Percentiles rank a stretch among this genome's conserved stretches.
These are phyloP conservation scores for Drosophila melanosoma DNA, from an alignment of 2,888 invertebrate genomes.

Conservation along the genomic window DNA sequence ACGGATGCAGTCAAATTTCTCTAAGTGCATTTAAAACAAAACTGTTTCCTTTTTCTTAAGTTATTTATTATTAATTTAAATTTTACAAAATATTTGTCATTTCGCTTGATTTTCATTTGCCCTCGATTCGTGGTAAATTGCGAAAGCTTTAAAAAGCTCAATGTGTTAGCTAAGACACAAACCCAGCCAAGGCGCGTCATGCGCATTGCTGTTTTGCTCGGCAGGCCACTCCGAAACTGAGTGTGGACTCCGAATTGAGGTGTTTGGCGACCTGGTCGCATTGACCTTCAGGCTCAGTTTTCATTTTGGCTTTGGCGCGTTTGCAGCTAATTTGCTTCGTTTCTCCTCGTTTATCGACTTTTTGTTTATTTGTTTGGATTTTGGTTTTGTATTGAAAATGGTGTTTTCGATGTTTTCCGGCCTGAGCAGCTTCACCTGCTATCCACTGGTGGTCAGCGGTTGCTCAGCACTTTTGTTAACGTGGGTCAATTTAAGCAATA, in stretches of 20 bases:
- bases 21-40: background rate
- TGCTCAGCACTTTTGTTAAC: slow-evolving; percentile 79
- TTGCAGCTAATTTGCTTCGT: slow-evolving; percentile 34
- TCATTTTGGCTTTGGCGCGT: slow-evolving; percentile 65
- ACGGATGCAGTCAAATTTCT: background rate
- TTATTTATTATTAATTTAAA: background rate
- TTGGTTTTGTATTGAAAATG: slow-evolving; percentile 56
- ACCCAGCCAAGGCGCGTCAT: slow-evolving; percentile 34
- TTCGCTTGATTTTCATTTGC: background rate
- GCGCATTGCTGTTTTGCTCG: slow-evolving; percentile 40
- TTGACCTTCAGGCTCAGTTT: slow-evolving; percentile 76
- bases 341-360: slow-evolving; percentile 56
- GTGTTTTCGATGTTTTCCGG: slow-evolving; percentile 80
- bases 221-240: slow-evolving; percentile 11
- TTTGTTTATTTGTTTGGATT: slow-evolving; percentile 66
- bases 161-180: slow-evolving; percentile 36
- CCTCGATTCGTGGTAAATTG: background rate
- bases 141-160: slow-evolving; percentile 17
- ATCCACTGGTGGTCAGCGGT: slow-evolving; percentile 81
- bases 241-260: slow-evolving; percentile 26
- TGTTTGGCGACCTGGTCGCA: slow-evolving; percentile 30
- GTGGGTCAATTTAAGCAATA: slow-evolving; percentile 52
- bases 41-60: background rate
- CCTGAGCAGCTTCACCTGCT: slow-evolving; percentile 82
- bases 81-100: background rate